Evolutionary conservation across 2,888 invertebrate species (phyloP).

Genomic region (Drosophila cracens): DNA sequence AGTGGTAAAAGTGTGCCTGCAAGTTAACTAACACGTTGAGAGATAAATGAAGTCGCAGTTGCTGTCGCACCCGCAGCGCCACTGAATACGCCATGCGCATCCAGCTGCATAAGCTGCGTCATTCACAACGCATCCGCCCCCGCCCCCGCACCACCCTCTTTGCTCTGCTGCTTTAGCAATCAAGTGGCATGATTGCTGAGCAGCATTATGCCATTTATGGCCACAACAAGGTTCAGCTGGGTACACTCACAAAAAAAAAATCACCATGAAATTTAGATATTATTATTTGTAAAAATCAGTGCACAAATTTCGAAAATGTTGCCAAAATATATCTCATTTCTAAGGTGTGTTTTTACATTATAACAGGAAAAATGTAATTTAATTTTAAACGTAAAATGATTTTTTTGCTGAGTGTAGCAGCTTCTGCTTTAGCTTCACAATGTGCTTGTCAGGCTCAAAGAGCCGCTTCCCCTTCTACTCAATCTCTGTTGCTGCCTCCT

Average conservation of each 20-base stretch:
- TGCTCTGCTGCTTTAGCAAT: slow-evolving; percentile 37
- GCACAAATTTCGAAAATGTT: background rate
- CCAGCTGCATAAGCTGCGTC: slow-evolving; percentile 12
- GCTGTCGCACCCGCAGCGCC: background rate
- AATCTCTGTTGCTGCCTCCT: background rate
- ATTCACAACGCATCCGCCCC: background rate
- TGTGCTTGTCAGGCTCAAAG: slow-evolving; percentile 1
- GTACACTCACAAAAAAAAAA: background rate
- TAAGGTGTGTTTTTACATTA: background rate
- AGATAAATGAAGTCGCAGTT: slow-evolving; percentile 21
- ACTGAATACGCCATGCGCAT: slow-evolving; percentile 22
- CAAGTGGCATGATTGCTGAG: slow-evolving; percentile 75
- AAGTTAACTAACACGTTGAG: slow-evolving; percentile 7
- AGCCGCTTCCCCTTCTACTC: background rate
- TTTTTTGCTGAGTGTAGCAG: background rate
- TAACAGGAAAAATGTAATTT: too few species aligned
- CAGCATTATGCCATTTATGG: slow-evolving; percentile 76
- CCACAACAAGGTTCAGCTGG: slow-evolving; percentile 52
- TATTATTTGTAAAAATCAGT: background rate
- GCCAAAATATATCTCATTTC: background rate
- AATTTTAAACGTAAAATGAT: too few species aligned
- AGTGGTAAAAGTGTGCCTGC: slow-evolving; percentile 11
- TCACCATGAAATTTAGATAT: background rate
- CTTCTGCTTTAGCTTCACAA: background rate
- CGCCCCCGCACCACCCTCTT: background rate